Percentiles rank a stretch among this genome's conserved stretches.
These are phyloP conservation scores for Pristionchus arcanus DNA, from an alignment of 2,888 invertebrate genomes.

Conservation along the genomic window DNA sequence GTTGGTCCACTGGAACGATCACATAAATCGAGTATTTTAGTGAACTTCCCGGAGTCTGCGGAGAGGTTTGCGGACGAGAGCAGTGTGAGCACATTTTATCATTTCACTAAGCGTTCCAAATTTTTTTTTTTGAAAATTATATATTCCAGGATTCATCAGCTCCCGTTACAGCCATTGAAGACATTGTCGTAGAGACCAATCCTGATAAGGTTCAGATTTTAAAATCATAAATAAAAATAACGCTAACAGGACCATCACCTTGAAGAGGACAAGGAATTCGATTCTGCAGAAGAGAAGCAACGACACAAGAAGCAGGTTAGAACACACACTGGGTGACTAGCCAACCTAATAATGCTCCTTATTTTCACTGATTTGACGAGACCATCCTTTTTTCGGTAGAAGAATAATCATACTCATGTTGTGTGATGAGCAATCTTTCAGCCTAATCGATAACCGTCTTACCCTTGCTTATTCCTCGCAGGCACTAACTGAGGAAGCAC, in stretches of 20 bases:
- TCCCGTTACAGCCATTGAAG: constrained; percentile 16
- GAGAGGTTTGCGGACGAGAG: constrained; percentile 41
- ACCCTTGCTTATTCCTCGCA: background rate
- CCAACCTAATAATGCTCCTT: background rate
- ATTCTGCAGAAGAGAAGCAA: constrained; percentile 28
- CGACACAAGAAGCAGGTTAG: constrained; percentile 52
- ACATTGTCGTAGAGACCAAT: constrained; percentile 23
- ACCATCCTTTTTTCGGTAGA: background rate
- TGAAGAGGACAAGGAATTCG: constrained; percentile 15
- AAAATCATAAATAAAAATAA: background rate
- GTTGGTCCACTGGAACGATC: background rate
- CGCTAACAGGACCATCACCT: background rate
- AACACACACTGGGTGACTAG: background rate
- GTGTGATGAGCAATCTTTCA: background rate
- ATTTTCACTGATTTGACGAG: background rate
- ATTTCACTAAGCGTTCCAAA: background rate
- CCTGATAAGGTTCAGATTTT: background rate
- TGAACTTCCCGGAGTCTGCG: constrained; percentile 43
- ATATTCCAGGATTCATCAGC: background rate
- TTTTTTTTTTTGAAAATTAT: background rate
- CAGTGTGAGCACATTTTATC: background rate
- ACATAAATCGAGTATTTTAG: background rate
- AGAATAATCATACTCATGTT: background rate
- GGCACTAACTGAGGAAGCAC: background rate
- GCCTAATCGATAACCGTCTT: constrained; percentile 11